These are phyloP conservation scores for Leptinotarsa texana DNA, from an alignment of 1,140 invertebrate genomes.

Conservation along the genomic window DNA sequence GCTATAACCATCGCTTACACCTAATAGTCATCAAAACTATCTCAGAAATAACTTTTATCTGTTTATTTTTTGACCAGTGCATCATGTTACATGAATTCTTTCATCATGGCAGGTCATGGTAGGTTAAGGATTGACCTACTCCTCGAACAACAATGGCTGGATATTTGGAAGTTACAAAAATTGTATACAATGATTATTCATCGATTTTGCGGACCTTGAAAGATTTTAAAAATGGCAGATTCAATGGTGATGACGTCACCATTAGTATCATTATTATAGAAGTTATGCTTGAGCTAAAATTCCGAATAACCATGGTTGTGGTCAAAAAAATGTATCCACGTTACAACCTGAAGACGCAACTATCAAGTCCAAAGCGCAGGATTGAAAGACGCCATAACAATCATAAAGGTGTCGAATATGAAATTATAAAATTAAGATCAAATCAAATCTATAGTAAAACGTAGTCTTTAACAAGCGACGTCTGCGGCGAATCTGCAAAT, in stretches of 20 bases:
- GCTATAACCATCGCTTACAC: too few species aligned
- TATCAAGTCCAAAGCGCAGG: background rate
- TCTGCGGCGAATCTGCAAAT: too few species aligned
- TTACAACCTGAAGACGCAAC: background rate
- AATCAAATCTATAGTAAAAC: too few species aligned
- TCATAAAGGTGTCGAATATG: too few species aligned
- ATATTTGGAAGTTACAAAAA: background rate
- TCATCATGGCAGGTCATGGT: background rate
- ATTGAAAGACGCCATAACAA: background rate
- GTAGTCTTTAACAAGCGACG: too few species aligned
- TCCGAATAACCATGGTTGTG: background rate
- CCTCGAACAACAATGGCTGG: too few species aligned
- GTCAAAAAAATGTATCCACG: background rate
- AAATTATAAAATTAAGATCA: too few species aligned
- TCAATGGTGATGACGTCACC: background rate
- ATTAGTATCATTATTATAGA: background rate
- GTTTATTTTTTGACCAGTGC: constrained; percentile 10
- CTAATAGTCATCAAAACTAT: too few species aligned
- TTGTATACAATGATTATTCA: too few species aligned
- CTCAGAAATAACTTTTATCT: background rate
- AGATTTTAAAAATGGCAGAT: background rate
- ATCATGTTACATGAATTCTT: background rate
- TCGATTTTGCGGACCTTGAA: background rate
- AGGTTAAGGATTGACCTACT: background rate
- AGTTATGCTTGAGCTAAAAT: background rate